Conservation (phyloP, 2,888 invertebrate species). For the Cataglyphis livida region DNA sequence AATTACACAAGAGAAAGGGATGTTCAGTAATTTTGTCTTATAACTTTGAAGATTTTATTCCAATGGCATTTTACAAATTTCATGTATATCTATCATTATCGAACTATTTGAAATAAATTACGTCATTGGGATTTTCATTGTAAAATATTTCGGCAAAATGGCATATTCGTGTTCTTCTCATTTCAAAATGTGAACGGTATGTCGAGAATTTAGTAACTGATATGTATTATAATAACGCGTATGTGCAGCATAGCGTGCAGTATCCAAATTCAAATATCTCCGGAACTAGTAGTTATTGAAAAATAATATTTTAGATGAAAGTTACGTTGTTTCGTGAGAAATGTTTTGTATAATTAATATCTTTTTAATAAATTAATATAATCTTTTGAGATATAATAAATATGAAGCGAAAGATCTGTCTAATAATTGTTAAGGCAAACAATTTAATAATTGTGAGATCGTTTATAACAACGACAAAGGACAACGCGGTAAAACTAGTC, state of each 20-base stretch:
- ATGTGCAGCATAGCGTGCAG: not conserved
- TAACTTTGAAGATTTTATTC: slow-evolving; percentile 3
- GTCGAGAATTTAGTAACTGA: slow-evolving; percentile 9
- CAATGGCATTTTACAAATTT: not conserved
- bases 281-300: not conserved
- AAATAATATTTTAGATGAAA: not conserved
- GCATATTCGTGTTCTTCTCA: not conserved
- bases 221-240: not conserved
- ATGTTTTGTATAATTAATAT: not conserved
- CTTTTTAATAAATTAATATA: not conserved
- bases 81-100: not conserved
- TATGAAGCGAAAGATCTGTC: not conserved
- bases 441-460: not conserved
- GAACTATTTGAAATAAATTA: slow-evolving; percentile 8
- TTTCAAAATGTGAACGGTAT: slow-evolving; percentile 6
- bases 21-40: not conserved
- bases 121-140: not conserved
- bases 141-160: not conserved
- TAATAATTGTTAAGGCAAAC: not conserved
- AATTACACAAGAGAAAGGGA: not conserved
- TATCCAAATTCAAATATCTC: slow-evolving; percentile 1
- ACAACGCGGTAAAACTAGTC: not conserved
- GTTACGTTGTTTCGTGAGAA: not conserved
- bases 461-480: not conserved
- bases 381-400: not conserved